Conservation (phyloP, 2,797 vertebrate genomes). For the Morus bassanus region DNA sequence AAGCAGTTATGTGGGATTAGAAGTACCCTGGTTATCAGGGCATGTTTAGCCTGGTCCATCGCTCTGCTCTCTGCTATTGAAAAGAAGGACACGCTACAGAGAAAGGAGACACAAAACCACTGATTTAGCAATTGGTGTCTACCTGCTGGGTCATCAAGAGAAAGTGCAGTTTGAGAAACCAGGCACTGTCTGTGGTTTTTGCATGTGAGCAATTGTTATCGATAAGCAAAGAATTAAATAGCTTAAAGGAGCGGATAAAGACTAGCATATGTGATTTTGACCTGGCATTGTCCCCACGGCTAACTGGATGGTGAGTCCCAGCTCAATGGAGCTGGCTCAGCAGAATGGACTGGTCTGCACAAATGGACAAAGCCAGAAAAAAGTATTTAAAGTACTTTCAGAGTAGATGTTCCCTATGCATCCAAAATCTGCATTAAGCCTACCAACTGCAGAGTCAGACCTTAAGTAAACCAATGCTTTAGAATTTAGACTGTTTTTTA, state of each 20-base stretch:
- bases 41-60: neutral
- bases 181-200: neutral
- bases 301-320: neutral
- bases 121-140: neutral
- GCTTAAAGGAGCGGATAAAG: constrained; percentile 3
- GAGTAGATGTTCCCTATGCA: neutral
- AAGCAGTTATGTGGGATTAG: neutral
- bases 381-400: neutral
- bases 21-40: neutral
- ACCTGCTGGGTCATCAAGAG: constrained; percentile 1
- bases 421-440: neutral
- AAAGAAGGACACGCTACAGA: neutral
- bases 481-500: neutral
- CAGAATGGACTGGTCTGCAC: neutral
- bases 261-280: neutral
- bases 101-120: neutral
- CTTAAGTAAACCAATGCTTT: neutral
- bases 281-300: neutral
- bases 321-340: neutral
- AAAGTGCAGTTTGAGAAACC: neutral
- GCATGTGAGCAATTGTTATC: neutral
- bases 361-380: neutral
- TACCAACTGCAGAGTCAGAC: constrained; percentile 1
- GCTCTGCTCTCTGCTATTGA: neutral
- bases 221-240: constrained; percentile 6